Base-by-base conservation (phyloP, 2,888 invertebrate species). In the Pheosia tremula region DNA sequence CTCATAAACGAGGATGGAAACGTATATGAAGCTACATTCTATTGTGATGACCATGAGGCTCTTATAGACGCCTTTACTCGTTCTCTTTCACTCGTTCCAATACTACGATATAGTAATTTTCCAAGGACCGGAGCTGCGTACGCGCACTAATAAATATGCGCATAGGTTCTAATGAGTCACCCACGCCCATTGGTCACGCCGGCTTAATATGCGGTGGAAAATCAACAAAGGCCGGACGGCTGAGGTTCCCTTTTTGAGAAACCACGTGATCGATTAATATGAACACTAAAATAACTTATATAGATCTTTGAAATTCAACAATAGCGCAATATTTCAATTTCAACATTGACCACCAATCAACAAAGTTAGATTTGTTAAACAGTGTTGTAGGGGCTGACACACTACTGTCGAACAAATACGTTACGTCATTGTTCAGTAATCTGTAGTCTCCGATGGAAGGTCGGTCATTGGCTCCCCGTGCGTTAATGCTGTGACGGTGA, bases 181-280 rank as follows among this genome's bases (percentile, higher is more conserved):
- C 24, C 24, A 24, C 24, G 24, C 24, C 24, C 24, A 24, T 24
- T 24, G 24, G 24, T 24, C 89, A 88, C 80, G 73, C 78, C 77
- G 78, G 82, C 85, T 88, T 87, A 83, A 80, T 82, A 84, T 83
- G 80, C 69, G 73, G 75, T 71, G 78, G 79, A 80, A 83, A 83
- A 84, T 79, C 78, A 80, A 80, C 69, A 71, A 79, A 79, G 76
- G 78, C 66, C 71, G 73, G 71, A 69, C 60, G 73, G 64, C 66
- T 67, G 55, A 66, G 56, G 61, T 70, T 74, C 66, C 69, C 68
- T 77, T 83, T 78, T 80, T 64, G 69, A 74, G 80, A 80, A 86
- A 74, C 71, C 74, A 69, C 68, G 63, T 69, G 69, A 78, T 76
- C 75, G 74, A 73, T 81, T 75, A 74, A 72, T 68, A 71, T 60